phyloP scores from a whole-genome alignment of 1,140 invertebrate species.

The Drosophila punjabiensis region DNA sequence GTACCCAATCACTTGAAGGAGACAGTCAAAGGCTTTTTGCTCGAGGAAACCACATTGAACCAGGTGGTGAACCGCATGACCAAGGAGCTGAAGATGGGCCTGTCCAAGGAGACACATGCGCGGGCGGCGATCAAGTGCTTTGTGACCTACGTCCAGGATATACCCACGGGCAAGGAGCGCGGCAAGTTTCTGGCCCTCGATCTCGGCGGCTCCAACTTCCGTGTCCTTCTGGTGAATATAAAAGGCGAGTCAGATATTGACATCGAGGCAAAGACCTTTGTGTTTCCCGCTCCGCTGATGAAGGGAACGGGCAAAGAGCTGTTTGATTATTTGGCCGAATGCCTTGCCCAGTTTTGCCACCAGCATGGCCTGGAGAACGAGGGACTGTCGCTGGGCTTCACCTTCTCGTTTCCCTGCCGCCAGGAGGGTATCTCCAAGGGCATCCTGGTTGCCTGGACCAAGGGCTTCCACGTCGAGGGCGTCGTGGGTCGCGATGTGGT shows the following conservation, averaged over 20 bases:
- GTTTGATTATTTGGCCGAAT: slow-evolving; percentile 99
- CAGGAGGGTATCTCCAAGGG: slow-evolving; percentile 96
- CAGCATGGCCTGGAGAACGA: slow-evolving; percentile 89
- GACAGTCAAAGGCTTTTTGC: slow-evolving; percentile 21
- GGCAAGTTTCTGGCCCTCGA: slow-evolving; percentile 98
- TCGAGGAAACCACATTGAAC: slow-evolving; percentile 89
- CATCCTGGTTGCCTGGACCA: slow-evolving; percentile 95
- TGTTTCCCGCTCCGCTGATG: slow-evolving; percentile 96
- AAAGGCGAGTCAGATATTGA: slow-evolving; percentile 90
- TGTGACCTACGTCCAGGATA: slow-evolving; percentile 95
- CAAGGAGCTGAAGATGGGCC: slow-evolving; percentile 92
- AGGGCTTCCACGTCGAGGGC: slow-evolving; percentile 63
- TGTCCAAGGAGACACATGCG: slow-evolving; percentile 91
- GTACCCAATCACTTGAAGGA: too few species aligned
- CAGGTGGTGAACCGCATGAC: slow-evolving; percentile 91
- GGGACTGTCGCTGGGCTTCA: slow-evolving; percentile 92
- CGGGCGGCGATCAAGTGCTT: slow-evolving; percentile 91
- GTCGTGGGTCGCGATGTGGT: slow-evolving; percentile 93
- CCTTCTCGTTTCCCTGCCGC: slow-evolving; percentile 98
- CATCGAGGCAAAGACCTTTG: slow-evolving; percentile 98
- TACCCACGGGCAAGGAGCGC: slow-evolving; percentile 97
- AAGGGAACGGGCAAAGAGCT: slow-evolving; percentile 93
- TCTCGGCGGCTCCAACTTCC: slow-evolving; percentile 99
- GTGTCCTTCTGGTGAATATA: slow-evolving; percentile 96
- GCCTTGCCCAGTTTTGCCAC: slow-evolving; percentile 95